Conservation (phyloP, 2,797 vertebrate genomes). For the Anguilla marmorata region DNA sequence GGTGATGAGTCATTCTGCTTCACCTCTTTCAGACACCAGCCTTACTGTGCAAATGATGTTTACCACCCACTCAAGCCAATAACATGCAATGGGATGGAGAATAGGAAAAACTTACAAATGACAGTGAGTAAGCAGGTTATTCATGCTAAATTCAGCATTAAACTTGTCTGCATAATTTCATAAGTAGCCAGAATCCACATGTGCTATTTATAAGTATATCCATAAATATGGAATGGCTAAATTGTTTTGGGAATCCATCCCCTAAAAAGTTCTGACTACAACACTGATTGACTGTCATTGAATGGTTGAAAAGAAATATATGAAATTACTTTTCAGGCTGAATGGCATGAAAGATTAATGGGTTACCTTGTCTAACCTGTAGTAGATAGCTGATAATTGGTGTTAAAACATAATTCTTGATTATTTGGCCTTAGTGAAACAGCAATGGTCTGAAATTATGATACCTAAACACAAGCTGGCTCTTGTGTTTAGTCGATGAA, state of each 20-base stretch:
- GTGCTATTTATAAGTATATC: neutral
- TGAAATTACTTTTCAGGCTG: neutral
- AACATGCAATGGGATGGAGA: neutral
- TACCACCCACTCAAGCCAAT: neutral
- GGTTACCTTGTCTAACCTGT: neutral
- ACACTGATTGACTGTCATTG: neutral
- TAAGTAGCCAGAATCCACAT: neutral
- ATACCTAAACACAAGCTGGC: neutral
- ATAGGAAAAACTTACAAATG: neutral
- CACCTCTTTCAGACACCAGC: neutral
- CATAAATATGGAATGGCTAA: neutral
- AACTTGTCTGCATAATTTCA: neutral
- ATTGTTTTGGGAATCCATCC: neutral
- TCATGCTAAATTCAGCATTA: neutral
- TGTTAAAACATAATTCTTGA: neutral
- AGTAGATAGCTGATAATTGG: neutral
- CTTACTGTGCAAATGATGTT: neutral
- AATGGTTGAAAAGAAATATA: neutral
- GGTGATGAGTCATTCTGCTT: neutral
- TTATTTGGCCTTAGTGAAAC: neutral
- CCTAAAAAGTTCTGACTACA: neutral
- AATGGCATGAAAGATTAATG: neutral
- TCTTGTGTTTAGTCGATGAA: neutral
- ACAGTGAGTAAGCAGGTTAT: neutral
- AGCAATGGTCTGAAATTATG: neutral